These are phyloP conservation scores for Percopsis transmontana DNA, from an alignment of 2,113 vertebrate species.

Conservation along the genomic window DNA sequence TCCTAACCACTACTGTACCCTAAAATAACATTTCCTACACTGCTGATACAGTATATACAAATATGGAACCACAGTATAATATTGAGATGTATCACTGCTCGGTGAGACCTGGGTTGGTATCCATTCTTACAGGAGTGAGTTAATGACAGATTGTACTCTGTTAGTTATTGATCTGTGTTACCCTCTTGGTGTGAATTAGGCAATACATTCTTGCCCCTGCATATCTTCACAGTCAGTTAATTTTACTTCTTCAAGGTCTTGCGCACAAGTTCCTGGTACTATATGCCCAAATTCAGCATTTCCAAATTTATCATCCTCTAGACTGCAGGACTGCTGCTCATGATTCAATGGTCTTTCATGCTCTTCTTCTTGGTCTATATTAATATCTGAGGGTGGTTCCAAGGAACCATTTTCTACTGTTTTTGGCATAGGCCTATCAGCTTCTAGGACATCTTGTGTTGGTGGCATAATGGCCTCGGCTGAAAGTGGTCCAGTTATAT, in stretches of 20 bases:
- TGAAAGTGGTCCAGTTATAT: not conserved
- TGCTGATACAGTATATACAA: not conserved
- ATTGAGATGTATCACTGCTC: not conserved
- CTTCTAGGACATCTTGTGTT: constrained; percentile 12
- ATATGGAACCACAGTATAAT: not conserved
- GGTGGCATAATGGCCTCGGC: constrained; percentile 14
- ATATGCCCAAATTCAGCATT: constrained; percentile 5
- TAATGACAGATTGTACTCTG: not conserved
- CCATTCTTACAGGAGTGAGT: no score
- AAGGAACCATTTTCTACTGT: not conserved
- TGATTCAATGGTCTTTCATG: constrained; percentile 9
- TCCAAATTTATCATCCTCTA: constrained; percentile 19
- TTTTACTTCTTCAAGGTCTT: not conserved
- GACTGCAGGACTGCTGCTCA: constrained; percentile 1
- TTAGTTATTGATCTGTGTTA: not conserved
- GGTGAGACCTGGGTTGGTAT: constrained; percentile 5
- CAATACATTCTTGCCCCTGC: not conserved
- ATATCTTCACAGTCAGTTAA: not conserved
- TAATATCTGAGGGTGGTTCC: not conserved
- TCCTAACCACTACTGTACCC: no score
- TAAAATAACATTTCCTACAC: no score
- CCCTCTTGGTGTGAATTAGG: not conserved
- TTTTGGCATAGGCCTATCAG: not conserved
- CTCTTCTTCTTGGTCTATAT: constrained; percentile 23
- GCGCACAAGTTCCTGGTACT: constrained; percentile 8